Conservation (phyloP, 2,888 invertebrate genomes). For the Globia sparganii region DNA sequence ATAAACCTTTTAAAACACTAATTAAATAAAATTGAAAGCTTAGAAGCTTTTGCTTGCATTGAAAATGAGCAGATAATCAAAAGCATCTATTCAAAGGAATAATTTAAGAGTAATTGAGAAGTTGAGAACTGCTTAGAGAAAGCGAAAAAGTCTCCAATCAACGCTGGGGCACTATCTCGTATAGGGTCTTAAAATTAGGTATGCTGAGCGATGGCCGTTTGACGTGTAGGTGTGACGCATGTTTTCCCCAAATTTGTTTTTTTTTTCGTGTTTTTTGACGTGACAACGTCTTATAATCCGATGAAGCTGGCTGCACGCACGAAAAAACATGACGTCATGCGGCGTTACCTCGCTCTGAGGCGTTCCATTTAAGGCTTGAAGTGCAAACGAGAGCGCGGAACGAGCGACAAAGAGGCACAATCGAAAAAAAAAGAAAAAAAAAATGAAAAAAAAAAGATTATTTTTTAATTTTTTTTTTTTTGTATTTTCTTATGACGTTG, state of each 20-base stretch:
- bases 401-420: no score
- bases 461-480: no score
- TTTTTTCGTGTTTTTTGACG: neutral
- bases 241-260: neutral
- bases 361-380: no score
- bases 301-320: no score
- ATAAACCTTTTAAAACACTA: conserved; percentile 40
- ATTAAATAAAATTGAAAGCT: conserved; percentile 49
- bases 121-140: conserved; percentile 11
- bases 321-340: no score
- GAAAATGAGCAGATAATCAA: conserved; percentile 37
- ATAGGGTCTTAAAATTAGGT: neutral
- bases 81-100: conserved; percentile 46
- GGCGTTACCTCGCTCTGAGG: no score
- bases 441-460: no score
- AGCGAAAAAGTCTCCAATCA: neutral
- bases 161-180: neutral
- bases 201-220: neutral
- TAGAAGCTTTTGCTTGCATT: conserved; percentile 28
- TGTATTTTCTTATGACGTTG: no score
- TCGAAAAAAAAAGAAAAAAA: no score
- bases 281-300: no score
- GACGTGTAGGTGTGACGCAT: no score
- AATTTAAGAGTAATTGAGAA: conserved; percentile 44
- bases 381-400: no score